These are phyloP conservation scores for Lycocerus yunnanus DNA, from an alignment of 2,888 invertebrate species.

Conservation along the genomic window DNA sequence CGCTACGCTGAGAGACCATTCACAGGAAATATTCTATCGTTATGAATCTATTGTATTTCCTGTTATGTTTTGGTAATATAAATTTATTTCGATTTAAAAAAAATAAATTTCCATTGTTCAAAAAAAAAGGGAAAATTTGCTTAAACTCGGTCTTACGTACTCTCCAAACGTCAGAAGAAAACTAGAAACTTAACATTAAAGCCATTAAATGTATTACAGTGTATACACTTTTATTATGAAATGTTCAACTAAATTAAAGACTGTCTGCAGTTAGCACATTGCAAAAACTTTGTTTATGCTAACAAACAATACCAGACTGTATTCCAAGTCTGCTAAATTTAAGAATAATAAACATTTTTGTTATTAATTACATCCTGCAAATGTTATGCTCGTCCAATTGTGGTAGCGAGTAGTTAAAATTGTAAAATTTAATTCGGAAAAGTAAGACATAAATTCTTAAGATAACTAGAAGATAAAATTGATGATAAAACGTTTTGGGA, in stretches of 20 bases:
- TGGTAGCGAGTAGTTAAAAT: neutral
- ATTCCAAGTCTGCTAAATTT: neutral
- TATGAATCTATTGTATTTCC: slow-evolving; percentile 27
- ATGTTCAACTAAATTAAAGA: neutral
- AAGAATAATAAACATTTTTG: neutral
- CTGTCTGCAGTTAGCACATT: neutral
- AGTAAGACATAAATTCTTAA: slow-evolving; percentile 4
- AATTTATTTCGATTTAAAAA: neutral
- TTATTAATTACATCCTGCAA: neutral
- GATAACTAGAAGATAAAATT: slow-evolving; percentile 3
- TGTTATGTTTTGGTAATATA: slow-evolving; percentile 17
- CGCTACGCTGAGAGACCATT: slow-evolving; percentile 18
- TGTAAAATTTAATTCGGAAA: slow-evolving; percentile 1
- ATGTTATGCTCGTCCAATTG: neutral
- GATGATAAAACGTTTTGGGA: neutral
- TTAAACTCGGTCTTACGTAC: no score
- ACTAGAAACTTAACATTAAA: neutral
- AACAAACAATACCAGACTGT: neutral
- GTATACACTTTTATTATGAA: neutral
- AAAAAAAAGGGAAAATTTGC: no score
- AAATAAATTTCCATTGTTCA: neutral
- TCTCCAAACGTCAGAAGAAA: neutral
- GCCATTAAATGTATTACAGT: neutral
- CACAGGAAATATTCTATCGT: slow-evolving; percentile 22
- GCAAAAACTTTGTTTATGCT: neutral